Percentiles rank a stretch among this genome's conserved stretches.
Conservation (phyloP, 53 echinoderm and acorn worm species). For the Holothuria leucospilota region DNA sequence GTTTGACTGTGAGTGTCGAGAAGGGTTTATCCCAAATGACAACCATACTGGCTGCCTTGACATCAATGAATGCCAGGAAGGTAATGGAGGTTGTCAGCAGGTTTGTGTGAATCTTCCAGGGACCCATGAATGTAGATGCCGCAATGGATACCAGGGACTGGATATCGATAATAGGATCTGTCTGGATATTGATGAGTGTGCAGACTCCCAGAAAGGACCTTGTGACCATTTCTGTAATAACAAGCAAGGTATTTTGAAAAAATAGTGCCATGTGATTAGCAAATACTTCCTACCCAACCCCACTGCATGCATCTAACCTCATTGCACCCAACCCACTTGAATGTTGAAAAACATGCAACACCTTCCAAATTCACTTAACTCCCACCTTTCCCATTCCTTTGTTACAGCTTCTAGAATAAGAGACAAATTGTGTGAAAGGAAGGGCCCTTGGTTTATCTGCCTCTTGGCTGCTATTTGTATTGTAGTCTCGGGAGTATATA, state of each 20-base stretch:
- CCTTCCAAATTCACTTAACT: no score
- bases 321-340: neutral
- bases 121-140: slow-evolving; percentile 87
- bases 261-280: no score
- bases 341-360: neutral
- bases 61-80: slow-evolving; percentile 85
- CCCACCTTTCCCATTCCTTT: no score
- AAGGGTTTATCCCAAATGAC: slow-evolving; percentile 73
- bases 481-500: no score
- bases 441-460: no score
- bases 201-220: slow-evolving; percentile 84
- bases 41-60: slow-evolving; percentile 87
- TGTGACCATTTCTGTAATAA: slow-evolving; percentile 88
- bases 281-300: no score
- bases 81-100: slow-evolving; percentile 93
- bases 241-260: slow-evolving; percentile 63
- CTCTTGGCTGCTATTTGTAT: no score
- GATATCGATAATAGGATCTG: slow-evolving; percentile 78
- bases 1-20: slow-evolving; percentile 80
- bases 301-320: neutral
- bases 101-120: slow-evolving; percentile 89
- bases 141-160: slow-evolving; percentile 83
- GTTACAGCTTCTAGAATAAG: no score
- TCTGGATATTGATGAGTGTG: slow-evolving; percentile 95
- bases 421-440: no score